These are phyloP conservation scores for Sturmia bella DNA, from an alignment of 2,888 invertebrate species.

Conservation along the genomic window DNA sequence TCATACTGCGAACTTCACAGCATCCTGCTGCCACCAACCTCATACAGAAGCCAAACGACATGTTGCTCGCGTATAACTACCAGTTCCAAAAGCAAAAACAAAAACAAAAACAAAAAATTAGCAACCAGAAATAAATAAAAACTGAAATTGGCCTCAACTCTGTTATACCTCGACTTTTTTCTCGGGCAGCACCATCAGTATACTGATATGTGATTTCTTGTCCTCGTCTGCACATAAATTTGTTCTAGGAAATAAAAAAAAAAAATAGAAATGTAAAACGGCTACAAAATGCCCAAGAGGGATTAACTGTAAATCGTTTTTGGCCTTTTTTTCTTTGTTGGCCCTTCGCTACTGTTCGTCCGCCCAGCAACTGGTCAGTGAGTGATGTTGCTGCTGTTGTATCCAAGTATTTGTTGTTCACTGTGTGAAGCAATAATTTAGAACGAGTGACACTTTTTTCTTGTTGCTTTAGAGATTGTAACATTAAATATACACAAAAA, in stretches of 20 bases:
- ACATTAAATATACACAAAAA: conserved; percentile 32
- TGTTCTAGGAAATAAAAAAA: not conserved
- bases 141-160: conserved; percentile 57
- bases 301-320: conserved; percentile 79
- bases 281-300: conserved; percentile 81
- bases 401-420: conserved; percentile 30
- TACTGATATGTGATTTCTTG: conserved; percentile 51
- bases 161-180: not conserved
- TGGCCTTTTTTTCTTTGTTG: conserved; percentile 64
- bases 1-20: conserved; percentile 21
- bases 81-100: not conserved
- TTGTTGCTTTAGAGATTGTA: conserved; percentile 49
- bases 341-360: conserved; percentile 8
- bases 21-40: conserved; percentile 24
- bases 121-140: conserved; percentile 25
- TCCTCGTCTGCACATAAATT: conserved; percentile 26
- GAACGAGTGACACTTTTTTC: conserved; percentile 65
- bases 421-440: conserved; percentile 58
- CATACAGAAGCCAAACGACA: conserved; percentile 70
- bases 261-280: conserved; percentile 54
- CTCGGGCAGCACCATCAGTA: not conserved
- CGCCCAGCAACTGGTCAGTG: conserved; percentile 31
- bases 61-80: conserved; percentile 67
- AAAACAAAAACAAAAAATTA: not conserved
- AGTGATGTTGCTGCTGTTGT: conserved; percentile 25